These are phyloP conservation scores for Mesoclemmys tuberculata DNA, from an alignment of 2,113 vertebrate species.

Conservation along the genomic window DNA sequence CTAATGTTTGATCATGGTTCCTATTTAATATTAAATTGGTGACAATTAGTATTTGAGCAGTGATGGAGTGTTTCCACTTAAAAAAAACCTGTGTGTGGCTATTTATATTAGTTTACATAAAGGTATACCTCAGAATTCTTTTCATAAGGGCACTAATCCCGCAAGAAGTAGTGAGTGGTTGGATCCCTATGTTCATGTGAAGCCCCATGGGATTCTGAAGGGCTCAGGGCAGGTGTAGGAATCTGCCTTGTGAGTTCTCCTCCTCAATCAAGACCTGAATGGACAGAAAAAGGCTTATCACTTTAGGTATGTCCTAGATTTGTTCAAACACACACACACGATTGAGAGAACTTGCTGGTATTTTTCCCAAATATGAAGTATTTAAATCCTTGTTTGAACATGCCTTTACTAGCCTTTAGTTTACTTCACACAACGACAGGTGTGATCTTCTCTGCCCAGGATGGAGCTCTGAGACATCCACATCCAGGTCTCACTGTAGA, in stretches of 20 bases:
- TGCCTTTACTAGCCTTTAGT: neutral
- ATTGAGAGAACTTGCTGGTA: neutral
- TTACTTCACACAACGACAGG: neutral
- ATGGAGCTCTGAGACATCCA: neutral
- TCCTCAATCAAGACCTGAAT: too few relatives aligned
- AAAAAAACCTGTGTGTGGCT: neutral
- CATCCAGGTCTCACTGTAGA: neutral
- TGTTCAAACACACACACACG: too few relatives aligned
- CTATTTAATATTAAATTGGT: neutral
- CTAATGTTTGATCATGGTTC: neutral
- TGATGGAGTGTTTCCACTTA: neutral
- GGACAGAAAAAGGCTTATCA: too few relatives aligned
- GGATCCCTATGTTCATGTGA: neutral
- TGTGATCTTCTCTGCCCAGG: neutral
- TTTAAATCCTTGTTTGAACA: neutral
- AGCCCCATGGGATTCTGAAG: neutral
- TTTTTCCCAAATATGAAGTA: neutral
- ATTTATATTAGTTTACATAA: neutral
- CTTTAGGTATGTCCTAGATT: too few relatives aligned
- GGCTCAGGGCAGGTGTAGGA: neutral
- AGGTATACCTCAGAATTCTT: neutral
- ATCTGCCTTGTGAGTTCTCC: neutral
- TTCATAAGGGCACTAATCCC: neutral
- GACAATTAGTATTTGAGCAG: neutral
- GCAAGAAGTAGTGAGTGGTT: neutral